Conservation (phyloP, 2,113 vertebrate species). For the Nicator chloris region DNA sequence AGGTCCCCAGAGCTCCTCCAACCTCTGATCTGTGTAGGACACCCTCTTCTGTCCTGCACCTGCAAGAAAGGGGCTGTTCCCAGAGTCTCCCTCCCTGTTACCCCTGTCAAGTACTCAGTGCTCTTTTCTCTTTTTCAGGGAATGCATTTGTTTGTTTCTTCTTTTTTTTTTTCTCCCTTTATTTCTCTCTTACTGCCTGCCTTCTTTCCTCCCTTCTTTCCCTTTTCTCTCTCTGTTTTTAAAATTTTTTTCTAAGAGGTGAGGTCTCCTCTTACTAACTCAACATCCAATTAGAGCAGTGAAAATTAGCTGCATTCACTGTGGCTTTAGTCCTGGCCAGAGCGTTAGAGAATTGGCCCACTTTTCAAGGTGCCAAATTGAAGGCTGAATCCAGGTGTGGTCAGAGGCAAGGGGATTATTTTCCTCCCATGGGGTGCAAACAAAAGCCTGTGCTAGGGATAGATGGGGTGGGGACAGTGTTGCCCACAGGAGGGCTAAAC, state of each 20-base stretch:
- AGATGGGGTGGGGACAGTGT: slow-evolving; percentile 31
- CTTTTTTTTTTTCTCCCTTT: not conserved
- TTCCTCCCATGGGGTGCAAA: slow-evolving; percentile 66
- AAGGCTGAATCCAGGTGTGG: slow-evolving; percentile 65
- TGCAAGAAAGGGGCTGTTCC: not conserved
- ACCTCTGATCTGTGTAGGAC: not conserved
- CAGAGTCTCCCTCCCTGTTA: not conserved
- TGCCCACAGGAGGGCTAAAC: slow-evolving; percentile 57
- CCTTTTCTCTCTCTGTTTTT: not conserved
- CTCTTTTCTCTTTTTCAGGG: not conserved
- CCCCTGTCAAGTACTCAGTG: not conserved
- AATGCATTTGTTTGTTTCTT: not conserved
- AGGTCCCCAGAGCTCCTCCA: not conserved
- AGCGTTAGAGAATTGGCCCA: slow-evolving; percentile 54
- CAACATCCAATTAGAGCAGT: slow-evolving; percentile 48
- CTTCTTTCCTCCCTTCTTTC: not conserved
- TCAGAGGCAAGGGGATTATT: slow-evolving; percentile 56
- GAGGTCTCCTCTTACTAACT: slow-evolving; percentile 24
- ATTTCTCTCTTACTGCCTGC: not conserved
- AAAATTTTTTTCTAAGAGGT: not conserved
- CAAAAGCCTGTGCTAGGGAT: slow-evolving; percentile 44
- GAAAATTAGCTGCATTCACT: slow-evolving; percentile 62
- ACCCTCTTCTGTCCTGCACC: not conserved
- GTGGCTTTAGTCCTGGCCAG: slow-evolving; percentile 40
- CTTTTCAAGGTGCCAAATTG: slow-evolving; percentile 67